A percentile compares a stretch with the other conserved stretches of the same genome.
These are phyloP conservation scores for Willisornis vidua DNA, from an alignment of 2,113 vertebrate genomes.

Conservation along the genomic window DNA sequence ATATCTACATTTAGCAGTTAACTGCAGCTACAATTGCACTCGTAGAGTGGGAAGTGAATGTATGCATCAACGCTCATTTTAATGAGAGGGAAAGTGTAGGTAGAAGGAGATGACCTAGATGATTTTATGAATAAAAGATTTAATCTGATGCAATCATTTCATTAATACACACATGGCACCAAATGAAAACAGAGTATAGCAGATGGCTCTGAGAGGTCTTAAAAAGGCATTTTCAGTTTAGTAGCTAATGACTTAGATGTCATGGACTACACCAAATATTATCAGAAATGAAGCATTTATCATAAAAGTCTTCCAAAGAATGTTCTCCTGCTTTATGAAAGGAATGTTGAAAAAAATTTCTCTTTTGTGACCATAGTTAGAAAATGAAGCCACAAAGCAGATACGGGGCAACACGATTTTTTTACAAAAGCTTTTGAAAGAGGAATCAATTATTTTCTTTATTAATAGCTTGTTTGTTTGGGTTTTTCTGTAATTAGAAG, in stretches of 20 bases:
- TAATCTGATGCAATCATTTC: slow-evolving; percentile 78
- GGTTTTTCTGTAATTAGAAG: slow-evolving; percentile 3
- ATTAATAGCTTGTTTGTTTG: not conserved
- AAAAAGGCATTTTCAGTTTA: slow-evolving; percentile 75
- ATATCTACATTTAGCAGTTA: not conserved
- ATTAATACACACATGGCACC: slow-evolving; percentile 76
- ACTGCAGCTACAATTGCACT: not conserved
- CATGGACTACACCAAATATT: slow-evolving; percentile 50
- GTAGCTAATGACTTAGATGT: slow-evolving; percentile 75
- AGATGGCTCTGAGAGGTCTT: slow-evolving; percentile 73
- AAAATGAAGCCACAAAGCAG: not conserved
- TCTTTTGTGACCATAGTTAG: not conserved
- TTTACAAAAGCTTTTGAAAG: not conserved
- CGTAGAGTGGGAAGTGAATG: accelerated
- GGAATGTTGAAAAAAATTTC: not conserved
- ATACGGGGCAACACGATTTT: not conserved
- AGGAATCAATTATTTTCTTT: not conserved
- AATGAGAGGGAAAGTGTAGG: slow-evolving; percentile 3
- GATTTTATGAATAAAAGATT: slow-evolving; percentile 74
- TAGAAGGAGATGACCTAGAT: slow-evolving; percentile 50
- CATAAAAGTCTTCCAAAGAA: not conserved
- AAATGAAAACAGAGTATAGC: slow-evolving; percentile 70
- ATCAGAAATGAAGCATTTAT: not conserved
- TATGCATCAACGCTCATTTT: not conserved
- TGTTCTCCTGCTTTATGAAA: not conserved